A percentile compares a stretch with the other conserved stretches of the same genome.
These are phyloP conservation scores for Ruditapes philippinarum DNA, from an alignment of 1,140 invertebrate species.

Conservation along the genomic window DNA sequence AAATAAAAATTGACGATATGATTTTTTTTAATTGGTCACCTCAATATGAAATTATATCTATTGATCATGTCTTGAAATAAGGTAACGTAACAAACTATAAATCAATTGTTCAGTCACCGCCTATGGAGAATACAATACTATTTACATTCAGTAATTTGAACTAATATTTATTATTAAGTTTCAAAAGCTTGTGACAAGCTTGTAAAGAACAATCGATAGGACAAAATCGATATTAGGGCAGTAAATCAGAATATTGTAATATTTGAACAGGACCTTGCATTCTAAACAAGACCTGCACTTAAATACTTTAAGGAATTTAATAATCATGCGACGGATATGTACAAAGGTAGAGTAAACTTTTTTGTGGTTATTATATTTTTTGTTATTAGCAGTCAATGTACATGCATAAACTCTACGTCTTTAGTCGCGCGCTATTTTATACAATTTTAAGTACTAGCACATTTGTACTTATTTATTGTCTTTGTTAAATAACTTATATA, in stretches of 20 bases:
- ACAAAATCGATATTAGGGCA: neutral
- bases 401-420: no score
- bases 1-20: no score
- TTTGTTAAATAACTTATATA: no score
- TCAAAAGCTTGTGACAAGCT: neutral
- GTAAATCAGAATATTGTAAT: slow-evolving; percentile 15
- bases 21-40: no score
- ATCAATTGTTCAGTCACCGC: no score
- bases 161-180: neutral
- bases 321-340: neutral
- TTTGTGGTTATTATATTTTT: neutral
- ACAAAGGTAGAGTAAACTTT: neutral
- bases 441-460: no score
- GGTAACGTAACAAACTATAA: no score
- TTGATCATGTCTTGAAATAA: no score
- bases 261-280: neutral
- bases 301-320: neutral
- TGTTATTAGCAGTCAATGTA: no score
- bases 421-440: no score
- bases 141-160: neutral
- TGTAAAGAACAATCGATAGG: slow-evolving; percentile 2
- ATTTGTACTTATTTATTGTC: no score
- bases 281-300: neutral
- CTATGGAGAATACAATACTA: neutral
- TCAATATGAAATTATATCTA: no score